phyloP scores from a whole-genome alignment of 2,113 vertebrate genomes.

The Nothoprocta pentlandii region DNA sequence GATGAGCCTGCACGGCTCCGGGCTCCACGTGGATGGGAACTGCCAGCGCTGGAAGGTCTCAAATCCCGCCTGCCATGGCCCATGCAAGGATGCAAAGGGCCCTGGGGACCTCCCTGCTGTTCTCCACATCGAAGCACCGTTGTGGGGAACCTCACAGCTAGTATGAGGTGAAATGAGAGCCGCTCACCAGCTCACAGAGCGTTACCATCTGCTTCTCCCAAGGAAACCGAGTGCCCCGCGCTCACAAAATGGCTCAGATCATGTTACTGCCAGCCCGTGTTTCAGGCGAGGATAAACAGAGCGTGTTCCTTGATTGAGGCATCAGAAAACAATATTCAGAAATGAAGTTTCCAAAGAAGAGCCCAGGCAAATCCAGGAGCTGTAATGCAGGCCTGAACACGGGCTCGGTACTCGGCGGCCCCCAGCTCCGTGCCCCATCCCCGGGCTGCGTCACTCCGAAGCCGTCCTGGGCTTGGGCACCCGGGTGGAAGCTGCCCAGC shows the following conservation, averaged over 20 bases:
- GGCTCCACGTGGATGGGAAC: too few relatives aligned
- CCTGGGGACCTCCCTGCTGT: too few relatives aligned
- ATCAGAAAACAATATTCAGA: neutral
- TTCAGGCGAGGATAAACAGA: neutral
- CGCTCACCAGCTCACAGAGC: neutral
- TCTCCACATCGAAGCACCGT: too few relatives aligned
- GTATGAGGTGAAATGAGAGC: neutral
- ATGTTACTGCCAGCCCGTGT: neutral
- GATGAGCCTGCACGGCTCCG: too few relatives aligned
- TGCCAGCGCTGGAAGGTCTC: neutral
- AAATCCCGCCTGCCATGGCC: neutral
- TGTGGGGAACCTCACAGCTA: too few relatives aligned
- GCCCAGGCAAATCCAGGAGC: neutral
- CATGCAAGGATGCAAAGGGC: neutral
- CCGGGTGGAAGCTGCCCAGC: neutral
- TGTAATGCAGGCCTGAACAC: neutral
- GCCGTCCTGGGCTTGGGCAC: neutral
- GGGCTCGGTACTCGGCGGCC: neutral
- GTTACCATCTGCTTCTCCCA: neutral
- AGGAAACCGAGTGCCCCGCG: neutral
- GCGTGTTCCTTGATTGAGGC: neutral
- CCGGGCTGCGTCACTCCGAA: neutral
- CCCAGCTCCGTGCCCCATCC: neutral
- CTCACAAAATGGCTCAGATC: neutral
- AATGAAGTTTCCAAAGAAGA: neutral